These are phyloP conservation scores for Drosophila baimaii DNA, from an alignment of 1,140 invertebrate genomes.

Conservation along the genomic window DNA sequence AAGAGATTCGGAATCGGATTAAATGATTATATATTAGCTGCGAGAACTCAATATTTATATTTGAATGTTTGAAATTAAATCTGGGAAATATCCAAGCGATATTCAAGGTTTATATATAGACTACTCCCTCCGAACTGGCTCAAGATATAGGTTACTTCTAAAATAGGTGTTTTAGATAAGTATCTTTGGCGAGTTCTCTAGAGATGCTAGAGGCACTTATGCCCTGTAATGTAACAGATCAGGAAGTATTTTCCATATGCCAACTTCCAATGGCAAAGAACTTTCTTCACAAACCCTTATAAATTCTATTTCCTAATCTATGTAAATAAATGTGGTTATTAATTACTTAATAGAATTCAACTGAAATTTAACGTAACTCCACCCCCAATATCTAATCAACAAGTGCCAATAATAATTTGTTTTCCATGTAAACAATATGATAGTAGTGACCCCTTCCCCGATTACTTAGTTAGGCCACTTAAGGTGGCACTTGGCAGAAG, in stretches of 20 bases:
- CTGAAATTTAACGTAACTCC: neutral
- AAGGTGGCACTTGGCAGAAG: conserved; percentile 4
- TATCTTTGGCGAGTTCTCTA: too few relatives aligned
- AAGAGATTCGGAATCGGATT: neutral
- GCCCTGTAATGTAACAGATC: too few relatives aligned
- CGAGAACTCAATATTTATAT: too few relatives aligned
- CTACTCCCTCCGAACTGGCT: too few relatives aligned
- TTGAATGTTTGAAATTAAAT: neutral
- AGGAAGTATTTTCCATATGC: neutral
- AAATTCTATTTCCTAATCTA: neutral
- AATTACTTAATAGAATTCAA: neutral
- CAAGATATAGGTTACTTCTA: too few relatives aligned
- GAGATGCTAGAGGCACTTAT: too few relatives aligned
- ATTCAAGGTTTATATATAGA: too few relatives aligned
- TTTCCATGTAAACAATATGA: conserved; percentile 3
- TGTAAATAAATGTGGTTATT: neutral
- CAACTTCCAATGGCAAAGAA: neutral
- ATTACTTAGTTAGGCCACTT: conserved; percentile 1
- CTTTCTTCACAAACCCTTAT: neutral
- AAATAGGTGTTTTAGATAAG: too few relatives aligned
- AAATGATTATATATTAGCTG: too few relatives aligned
- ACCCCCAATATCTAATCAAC: neutral
- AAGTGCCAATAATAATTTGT: conserved; percentile 6
- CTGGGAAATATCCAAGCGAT: neutral
- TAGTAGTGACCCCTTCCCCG: neutral